phyloP scores from a whole-genome alignment of 2,113 vertebrate species.

The Dicentrarchus labrax region DNA sequence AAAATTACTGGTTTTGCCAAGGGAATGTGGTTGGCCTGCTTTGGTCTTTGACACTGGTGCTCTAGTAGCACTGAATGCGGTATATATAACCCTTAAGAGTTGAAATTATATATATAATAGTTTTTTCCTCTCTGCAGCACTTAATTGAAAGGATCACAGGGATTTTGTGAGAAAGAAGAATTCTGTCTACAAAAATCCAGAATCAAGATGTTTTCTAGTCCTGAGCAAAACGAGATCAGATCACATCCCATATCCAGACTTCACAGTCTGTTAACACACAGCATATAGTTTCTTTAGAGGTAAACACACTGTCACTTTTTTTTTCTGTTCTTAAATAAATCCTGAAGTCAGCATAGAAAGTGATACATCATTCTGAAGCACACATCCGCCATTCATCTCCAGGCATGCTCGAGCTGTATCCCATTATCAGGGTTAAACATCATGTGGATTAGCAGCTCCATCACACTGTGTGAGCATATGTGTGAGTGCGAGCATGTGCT shows the following conservation, averaged over 20 bases:
- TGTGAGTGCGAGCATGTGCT: constrained; percentile 20
- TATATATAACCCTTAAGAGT: too few species aligned
- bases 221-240: neutral
- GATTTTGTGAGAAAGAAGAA: too few species aligned
- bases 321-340: neutral
- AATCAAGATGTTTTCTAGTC: neutral
- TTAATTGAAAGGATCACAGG: too few species aligned
- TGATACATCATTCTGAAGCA: constrained; percentile 28
- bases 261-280: neutral
- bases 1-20: too few species aligned
- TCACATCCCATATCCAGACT: neutral
- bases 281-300: neutral
- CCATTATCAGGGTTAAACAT: constrained; percentile 50
- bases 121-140: too few species aligned
- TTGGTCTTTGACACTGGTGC: too few species aligned
- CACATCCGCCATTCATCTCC: constrained; percentile 3
- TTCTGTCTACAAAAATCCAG: too few species aligned
- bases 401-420: constrained; percentile 18
- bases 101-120: too few species aligned
- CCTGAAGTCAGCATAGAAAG: constrained; percentile 1
- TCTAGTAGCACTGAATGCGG: too few species aligned
- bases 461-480: constrained; percentile 20
- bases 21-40: too few species aligned
- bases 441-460: constrained; percentile 40
- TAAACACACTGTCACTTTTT: neutral